Evolutionary conservation across 2,797 vertebrate species (phyloP).

Genomic region (Podargus strigoides): DNA sequence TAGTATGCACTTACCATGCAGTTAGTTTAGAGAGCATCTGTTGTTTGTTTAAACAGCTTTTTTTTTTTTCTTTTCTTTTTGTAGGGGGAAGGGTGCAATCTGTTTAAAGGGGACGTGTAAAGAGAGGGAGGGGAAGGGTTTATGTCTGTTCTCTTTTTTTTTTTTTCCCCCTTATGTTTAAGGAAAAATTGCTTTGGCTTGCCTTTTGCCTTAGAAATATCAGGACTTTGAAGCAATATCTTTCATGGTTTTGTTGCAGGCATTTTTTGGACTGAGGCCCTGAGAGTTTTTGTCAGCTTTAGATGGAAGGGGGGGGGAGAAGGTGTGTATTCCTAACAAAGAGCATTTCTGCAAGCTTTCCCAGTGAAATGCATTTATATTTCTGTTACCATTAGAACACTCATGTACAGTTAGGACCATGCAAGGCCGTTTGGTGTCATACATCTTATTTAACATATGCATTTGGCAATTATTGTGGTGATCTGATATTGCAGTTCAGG

Average conservation of each 20-base stretch:
- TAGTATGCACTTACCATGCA: slow-evolving; percentile 44
- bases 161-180: not conserved
- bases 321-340: not conserved
- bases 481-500: not conserved
- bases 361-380: not conserved
- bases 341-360: not conserved
- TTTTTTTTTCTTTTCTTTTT: not conserved
- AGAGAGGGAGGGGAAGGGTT: not conserved
- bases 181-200: slow-evolving; percentile 9
- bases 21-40: slow-evolving; percentile 62
- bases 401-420: not conserved
- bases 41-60: slow-evolving; percentile 61
- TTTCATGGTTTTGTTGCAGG: not conserved
- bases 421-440: not conserved
- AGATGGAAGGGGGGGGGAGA: not conserved
- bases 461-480: not conserved
- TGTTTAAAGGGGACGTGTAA: slow-evolving; percentile 22
- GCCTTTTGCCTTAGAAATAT: slow-evolving; percentile 22
- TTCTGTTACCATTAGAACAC: not conserved
- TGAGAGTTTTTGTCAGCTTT: slow-evolving; percentile 3
- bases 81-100: not conserved
- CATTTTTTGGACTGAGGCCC: not conserved
- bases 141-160: not conserved
- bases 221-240: not conserved
- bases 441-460: not conserved